These are phyloP conservation scores for Poeciliopsis turneri DNA, from an alignment of 2,797 vertebrate genomes.

Conservation along the genomic window DNA sequence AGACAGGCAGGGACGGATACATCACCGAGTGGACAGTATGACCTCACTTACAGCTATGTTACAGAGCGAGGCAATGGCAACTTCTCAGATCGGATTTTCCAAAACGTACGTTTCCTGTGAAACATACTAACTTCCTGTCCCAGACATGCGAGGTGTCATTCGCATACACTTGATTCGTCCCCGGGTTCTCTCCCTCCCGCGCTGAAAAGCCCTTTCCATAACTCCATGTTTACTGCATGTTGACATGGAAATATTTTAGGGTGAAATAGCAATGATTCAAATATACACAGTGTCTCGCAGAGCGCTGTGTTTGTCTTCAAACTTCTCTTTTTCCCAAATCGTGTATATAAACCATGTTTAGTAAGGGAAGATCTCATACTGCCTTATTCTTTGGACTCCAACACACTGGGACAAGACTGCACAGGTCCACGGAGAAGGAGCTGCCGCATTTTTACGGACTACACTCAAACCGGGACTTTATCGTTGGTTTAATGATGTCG, in stretches of 20 bases:
- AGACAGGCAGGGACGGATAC: not conserved
- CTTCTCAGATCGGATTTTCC: not conserved
- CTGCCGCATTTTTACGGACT: conserved; percentile 29
- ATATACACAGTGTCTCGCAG: conserved; percentile 75
- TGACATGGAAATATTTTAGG: conserved; percentile 85
- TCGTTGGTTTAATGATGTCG: conserved; percentile 8
- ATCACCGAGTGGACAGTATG: not conserved
- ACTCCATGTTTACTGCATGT: conserved; percentile 75
- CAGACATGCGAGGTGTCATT: not conserved
- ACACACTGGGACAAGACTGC: conserved; percentile 21
- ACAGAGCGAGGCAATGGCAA: not conserved
- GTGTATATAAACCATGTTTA: conserved; percentile 79
- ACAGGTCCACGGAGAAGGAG: conserved; percentile 28
- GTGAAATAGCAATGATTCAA: conserved; percentile 82
- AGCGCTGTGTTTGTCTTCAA: conserved; percentile 81
- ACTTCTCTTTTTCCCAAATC: conserved; percentile 79
- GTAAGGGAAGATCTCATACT: conserved; percentile 51
- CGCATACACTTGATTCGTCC: conserved; percentile 7
- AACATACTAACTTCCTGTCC: not conserved
- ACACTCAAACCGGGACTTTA: conserved; percentile 21
- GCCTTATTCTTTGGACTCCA: conserved; percentile 44
- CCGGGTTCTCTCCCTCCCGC: conserved; percentile 60
- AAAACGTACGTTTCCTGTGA: not conserved
- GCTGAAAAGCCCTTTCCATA: conserved; percentile 67
- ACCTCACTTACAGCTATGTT: not conserved